Evolutionary conservation across 2,888 invertebrate genomes (phyloP).

Genomic region (Macrosiphum euphorbiae): DNA sequence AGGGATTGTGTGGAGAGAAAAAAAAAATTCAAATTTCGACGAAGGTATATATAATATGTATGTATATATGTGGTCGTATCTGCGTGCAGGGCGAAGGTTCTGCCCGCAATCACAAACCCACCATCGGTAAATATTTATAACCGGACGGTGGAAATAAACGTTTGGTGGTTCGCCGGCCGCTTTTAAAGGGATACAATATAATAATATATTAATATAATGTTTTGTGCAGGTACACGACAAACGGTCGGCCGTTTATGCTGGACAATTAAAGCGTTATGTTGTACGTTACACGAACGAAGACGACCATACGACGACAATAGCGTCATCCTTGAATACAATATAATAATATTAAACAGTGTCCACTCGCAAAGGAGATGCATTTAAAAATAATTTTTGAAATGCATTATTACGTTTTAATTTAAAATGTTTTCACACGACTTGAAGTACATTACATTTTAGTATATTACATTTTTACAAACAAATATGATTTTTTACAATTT

Average conservation of each 20-base stretch:
- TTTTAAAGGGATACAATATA: constrained; percentile 1
- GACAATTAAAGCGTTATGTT: not conserved
- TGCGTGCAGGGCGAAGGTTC: not conserved
- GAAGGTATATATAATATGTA: not conserved
- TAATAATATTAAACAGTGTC: not conserved
- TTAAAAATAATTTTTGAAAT: not conserved
- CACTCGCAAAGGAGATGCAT: not conserved
- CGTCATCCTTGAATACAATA: not conserved
- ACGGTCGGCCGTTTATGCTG: not conserved
- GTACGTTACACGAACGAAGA: not conserved
- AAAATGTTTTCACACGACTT: not conserved
- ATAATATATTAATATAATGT: constrained; percentile 13
- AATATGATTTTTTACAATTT: not conserved
- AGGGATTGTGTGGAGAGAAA: not conserved
- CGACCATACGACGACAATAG: too few species aligned
- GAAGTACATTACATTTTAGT: not conserved
- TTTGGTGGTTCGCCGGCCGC: not conserved
- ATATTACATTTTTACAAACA: not conserved
- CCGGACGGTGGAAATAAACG: not conserved
- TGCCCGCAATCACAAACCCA: not conserved
- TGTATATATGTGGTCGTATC: not conserved
- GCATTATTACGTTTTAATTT: not conserved
- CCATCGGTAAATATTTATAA: constrained; percentile 12
- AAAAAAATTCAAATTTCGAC: not conserved
- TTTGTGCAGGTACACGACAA: not conserved